These are phyloP conservation scores for Drosophila yakuba DNA, from an alignment of 1,140 invertebrate species.

Conservation along the genomic window DNA sequence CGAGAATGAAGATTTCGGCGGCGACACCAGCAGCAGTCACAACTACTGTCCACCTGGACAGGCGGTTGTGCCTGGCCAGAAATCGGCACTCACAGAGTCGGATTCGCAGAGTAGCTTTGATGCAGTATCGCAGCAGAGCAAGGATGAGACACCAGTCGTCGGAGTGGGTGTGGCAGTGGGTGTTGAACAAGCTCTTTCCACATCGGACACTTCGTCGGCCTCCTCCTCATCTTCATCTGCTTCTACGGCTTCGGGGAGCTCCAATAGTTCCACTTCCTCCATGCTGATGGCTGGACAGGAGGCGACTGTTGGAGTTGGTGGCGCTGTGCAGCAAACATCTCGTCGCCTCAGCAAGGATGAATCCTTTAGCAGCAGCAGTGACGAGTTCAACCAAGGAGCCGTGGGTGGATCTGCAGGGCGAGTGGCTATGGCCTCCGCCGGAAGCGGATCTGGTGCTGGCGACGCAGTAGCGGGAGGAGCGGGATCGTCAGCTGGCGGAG, in stretches of 20 bases:
- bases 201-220: conserved; percentile 73
- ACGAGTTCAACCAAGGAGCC: conserved; percentile 62
- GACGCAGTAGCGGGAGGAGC: background rate
- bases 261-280: conserved; percentile 76
- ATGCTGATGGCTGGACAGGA: conserved; percentile 64
- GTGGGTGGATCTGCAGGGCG: conserved; percentile 8
- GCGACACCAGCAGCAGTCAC: conserved; percentile 81
- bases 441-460: conserved; percentile 8
- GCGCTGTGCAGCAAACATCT: conserved; percentile 22
- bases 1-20: conserved; percentile 93
- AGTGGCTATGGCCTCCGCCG: background rate
- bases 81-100: conserved; percentile 63
- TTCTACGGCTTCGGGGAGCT: conserved; percentile 71
- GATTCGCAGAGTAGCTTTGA: conserved; percentile 78
- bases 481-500: conserved; percentile 26
- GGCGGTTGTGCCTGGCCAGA: conserved; percentile 36
- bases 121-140: conserved; percentile 65
- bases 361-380: conserved; percentile 85
- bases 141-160: conserved; percentile 42
- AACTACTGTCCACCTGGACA: conserved; percentile 67
- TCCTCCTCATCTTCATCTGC: conserved; percentile 70
- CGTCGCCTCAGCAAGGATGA: conserved; percentile 88
- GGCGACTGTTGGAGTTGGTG: conserved; percentile 16
- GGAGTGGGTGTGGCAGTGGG: conserved; percentile 24
- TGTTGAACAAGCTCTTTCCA: conserved; percentile 61